phyloP scores from a whole-genome alignment of 2,888 invertebrate species.

The Oscheius sp. region DNA sequence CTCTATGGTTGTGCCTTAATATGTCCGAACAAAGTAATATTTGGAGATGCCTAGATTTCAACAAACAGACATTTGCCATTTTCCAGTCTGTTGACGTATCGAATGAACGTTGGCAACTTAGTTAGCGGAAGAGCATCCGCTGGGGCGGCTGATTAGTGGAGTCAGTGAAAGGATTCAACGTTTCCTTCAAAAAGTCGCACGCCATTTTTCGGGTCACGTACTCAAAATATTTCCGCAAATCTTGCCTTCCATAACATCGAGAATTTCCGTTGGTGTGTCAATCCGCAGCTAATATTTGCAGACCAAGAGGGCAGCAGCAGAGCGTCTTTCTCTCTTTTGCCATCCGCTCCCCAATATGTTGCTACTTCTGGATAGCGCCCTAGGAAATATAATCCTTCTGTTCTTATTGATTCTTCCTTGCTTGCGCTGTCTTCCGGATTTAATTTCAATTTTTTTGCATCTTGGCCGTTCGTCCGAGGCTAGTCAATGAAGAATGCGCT shows the following conservation, averaged over 20 bases:
- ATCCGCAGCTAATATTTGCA: slow-evolving; percentile 30
- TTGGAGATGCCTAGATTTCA: slow-evolving; percentile 25
- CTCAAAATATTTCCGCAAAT: too few relatives aligned
- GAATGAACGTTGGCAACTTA: slow-evolving; percentile 25
- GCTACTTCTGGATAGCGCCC: background rate
- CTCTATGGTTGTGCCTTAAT: slow-evolving; percentile 34
- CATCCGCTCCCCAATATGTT: slow-evolving; percentile 6
- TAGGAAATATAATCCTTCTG: slow-evolving; percentile 19
- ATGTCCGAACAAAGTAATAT: background rate
- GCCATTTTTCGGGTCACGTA: too few relatives aligned
- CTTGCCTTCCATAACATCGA: background rate
- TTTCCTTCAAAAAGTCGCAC: background rate
- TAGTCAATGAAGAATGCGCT: too few relatives aligned
- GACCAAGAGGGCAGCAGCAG: slow-evolving; percentile 17
- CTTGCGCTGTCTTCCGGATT: slow-evolving; percentile 16
- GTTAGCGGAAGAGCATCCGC: slow-evolving; percentile 36
- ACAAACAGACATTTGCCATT: slow-evolving; percentile 23
- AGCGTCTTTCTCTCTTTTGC: slow-evolving; percentile 6
- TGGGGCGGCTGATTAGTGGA: slow-evolving; percentile 24
- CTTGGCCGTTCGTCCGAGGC: too few relatives aligned
- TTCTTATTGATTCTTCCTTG: slow-evolving; percentile 12
- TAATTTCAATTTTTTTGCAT: slow-evolving; percentile 10
- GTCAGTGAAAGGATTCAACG: background rate
- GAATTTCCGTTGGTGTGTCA: slow-evolving; percentile 29
- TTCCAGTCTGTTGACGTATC: slow-evolving; percentile 8